Evolutionary conservation across 1,140 invertebrate genomes (phyloP).

Genomic region (Diabrotica undecimpunctata): DNA sequence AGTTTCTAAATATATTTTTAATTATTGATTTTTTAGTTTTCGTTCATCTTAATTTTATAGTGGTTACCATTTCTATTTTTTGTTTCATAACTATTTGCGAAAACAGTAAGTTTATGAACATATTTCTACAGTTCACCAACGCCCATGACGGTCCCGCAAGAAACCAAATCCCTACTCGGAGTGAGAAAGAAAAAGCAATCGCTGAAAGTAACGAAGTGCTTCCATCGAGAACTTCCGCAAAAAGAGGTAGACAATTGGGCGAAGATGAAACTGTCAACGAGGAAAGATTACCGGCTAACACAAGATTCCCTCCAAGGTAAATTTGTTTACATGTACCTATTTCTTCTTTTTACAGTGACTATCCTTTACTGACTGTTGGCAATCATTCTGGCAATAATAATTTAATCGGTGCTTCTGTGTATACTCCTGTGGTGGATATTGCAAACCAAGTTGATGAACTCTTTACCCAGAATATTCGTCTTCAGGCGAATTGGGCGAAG

Average conservation of each 20-base stretch:
- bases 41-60: no score
- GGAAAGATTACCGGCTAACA: constrained; percentile 70
- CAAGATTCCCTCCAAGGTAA: constrained; percentile 65
- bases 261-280: constrained; percentile 56
- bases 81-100: no score
- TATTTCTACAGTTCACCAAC: constrained; percentile 42
- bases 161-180: constrained; percentile 51
- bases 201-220: constrained; percentile 66
- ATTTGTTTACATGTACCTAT: background rate
- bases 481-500: constrained; percentile 51
- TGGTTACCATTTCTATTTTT: no score
- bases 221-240: constrained; percentile 52
- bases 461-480: no score
- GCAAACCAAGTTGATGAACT: no score
- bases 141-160: constrained; percentile 58
- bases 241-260: constrained; percentile 56
- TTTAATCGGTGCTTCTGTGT: no score
- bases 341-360: background rate
- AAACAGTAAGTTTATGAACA: no score
- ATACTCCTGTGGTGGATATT: no score
- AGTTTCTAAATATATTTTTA: no score
- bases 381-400: no score
- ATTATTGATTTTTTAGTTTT: no score
- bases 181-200: constrained; percentile 55
- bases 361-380: no score